Conservation (phyloP, 2,797 vertebrate species). For the Odontamblyopus rebecca region DNA sequence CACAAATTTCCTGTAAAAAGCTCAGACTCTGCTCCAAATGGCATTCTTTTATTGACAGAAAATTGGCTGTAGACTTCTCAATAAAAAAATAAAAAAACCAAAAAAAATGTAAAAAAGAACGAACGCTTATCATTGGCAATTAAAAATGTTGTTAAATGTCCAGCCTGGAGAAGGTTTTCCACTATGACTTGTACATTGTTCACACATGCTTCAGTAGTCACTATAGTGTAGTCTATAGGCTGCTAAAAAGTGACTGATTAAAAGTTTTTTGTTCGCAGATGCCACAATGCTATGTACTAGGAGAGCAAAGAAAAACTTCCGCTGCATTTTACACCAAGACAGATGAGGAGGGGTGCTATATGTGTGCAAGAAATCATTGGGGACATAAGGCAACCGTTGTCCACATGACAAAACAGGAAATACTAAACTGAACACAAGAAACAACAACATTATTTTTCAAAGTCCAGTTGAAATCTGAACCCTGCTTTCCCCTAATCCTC, state of each 20-base stretch:
- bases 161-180: not conserved
- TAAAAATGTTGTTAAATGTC: not conserved
- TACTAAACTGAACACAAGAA: not conserved
- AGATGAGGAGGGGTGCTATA: not conserved
- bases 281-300: not conserved
- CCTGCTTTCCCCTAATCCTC: conserved; percentile 36
- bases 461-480: conserved; percentile 46
- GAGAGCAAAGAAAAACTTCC: conserved; percentile 45
- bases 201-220: not conserved
- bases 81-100: too few species aligned
- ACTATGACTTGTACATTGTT: conserved; percentile 7
- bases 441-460: not conserved
- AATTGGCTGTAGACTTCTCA: not conserved
- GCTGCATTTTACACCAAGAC: conserved; percentile 31
- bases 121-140: not conserved
- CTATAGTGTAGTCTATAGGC: not conserved
- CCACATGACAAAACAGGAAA: not conserved
- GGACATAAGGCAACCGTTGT: conserved; percentile 2
- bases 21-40: too few species aligned
- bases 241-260: not conserved
- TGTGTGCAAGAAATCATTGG: conserved; percentile 10
- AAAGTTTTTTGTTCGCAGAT: not conserved
- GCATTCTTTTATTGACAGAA: too few species aligned
- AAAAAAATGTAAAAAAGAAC: too few species aligned
- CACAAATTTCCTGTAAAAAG: too few species aligned